Conservation (phyloP, 2,113 vertebrate species). For the Stigmatopora nigra region DNA sequence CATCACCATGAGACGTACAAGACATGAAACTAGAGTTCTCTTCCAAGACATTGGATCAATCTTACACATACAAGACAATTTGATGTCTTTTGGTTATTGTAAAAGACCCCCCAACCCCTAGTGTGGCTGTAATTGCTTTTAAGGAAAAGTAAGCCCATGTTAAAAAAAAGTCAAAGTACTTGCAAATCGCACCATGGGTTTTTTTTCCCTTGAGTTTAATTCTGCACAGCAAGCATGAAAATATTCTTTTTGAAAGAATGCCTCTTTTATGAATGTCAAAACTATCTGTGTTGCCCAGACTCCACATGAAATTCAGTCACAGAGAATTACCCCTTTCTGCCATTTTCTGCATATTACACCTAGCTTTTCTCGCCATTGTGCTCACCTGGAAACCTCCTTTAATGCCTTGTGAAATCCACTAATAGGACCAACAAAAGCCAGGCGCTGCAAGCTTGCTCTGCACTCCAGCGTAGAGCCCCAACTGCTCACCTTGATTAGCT, state of each 20-base stretch:
- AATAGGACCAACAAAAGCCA: slow-evolving; percentile 23
- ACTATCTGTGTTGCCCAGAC: slow-evolving; percentile 25
- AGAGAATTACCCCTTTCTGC: slow-evolving; percentile 18
- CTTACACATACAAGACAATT: slow-evolving; percentile 14
- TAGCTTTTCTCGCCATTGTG: slow-evolving; percentile 23
- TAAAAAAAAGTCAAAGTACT: not conserved
- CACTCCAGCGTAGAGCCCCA: slow-evolving; percentile 9
- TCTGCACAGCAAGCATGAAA: slow-evolving; percentile 18
- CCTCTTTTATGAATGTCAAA: slow-evolving; percentile 27
- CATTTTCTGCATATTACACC: slow-evolving; percentile 27
- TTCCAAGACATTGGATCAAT: slow-evolving; percentile 31
- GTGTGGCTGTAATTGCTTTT: slow-evolving; percentile 1
- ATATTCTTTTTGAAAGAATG: slow-evolving; percentile 19
- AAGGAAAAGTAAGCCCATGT: not conserved
- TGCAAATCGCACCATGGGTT: not conserved
- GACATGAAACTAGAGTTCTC: slow-evolving; percentile 29
- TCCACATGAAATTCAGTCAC: slow-evolving; percentile 18
- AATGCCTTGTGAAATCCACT: slow-evolving; percentile 45
- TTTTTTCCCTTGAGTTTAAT: slow-evolving; percentile 27
- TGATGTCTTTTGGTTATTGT: slow-evolving; percentile 1
- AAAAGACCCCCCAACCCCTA: not conserved
- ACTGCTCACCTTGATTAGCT: slow-evolving; percentile 24
- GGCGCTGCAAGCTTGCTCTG: not conserved
- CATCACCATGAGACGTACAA: slow-evolving; percentile 48
- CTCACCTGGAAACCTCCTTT: slow-evolving; percentile 36